phyloP scores from a whole-genome alignment of 35 echinoderm and acorn worm genomes.

The Holothuria glaberrima region DNA sequence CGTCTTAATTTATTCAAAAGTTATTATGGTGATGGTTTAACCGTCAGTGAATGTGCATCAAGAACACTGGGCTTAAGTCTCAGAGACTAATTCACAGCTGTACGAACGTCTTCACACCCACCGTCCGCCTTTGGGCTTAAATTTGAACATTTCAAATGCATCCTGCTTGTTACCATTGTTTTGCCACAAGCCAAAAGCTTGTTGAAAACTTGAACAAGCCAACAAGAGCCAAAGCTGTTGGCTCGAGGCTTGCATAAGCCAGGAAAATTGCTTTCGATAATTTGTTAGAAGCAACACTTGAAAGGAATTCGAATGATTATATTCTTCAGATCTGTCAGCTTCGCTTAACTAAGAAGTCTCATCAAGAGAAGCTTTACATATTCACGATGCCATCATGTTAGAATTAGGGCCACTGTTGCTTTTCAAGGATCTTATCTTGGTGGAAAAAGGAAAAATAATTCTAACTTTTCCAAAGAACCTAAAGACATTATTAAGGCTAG shows the following conservation, averaged over 20 bases:
- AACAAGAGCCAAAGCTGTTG: conserved; percentile 35
- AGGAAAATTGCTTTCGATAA: conserved; percentile 59
- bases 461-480: too few species aligned
- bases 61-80: conserved; percentile 31
- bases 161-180: conserved; percentile 37
- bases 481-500: too few species aligned
- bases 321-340: conserved; percentile 59
- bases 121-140: conserved; percentile 38
- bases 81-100: conserved; percentile 18
- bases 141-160: conserved; percentile 52
- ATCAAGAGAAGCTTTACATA: conserved; percentile 34
- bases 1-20: conserved; percentile 55
- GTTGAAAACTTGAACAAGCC: background rate
- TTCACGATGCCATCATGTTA: conserved; percentile 17
- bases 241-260: conserved; percentile 63
- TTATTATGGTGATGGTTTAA: conserved; percentile 50
- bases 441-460: too few species aligned
- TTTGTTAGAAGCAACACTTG: conserved; percentile 46
- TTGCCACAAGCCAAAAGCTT: conserved; percentile 57
- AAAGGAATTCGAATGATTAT: conserved; percentile 41
- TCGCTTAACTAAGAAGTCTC: conserved; percentile 45
- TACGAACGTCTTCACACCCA: conserved; percentile 46
- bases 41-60: conserved; percentile 23
- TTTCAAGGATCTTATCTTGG: too few species aligned
- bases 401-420: conserved; percentile 25